phyloP scores from a whole-genome alignment of 2,888 invertebrate genomes.

The Dicyrtoma fusca region DNA sequence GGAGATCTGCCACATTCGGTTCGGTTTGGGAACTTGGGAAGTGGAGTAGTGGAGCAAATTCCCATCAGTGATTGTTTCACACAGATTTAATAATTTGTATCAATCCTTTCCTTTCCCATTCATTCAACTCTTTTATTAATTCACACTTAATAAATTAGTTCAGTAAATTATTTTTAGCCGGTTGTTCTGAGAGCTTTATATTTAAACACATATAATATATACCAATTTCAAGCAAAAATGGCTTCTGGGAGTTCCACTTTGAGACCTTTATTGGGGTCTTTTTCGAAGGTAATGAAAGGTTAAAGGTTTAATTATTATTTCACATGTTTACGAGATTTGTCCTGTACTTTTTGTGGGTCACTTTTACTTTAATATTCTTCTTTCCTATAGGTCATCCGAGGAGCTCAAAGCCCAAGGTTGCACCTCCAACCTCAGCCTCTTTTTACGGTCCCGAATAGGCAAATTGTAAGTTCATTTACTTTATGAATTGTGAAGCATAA shows the following conservation, averaged over 20 bases:
- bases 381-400: conserved; percentile 21
- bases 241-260: conserved; percentile 22
- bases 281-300: conserved; percentile 26
- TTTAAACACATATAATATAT: not conserved
- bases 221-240: conserved; percentile 19
- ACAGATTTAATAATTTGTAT: no score
- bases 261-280: conserved; percentile 31
- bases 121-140: no score
- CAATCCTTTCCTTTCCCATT: no score
- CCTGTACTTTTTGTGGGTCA: no score
- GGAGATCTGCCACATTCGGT: no score
- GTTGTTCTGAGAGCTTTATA: no score
- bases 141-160: no score
- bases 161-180: no score
- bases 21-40: no score
- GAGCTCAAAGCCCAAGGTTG: conserved; percentile 14
- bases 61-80: no score
- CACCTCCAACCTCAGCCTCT: conserved; percentile 30
- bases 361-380: not conserved
- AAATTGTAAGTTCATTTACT: conserved; percentile 44
- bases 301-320: no score
- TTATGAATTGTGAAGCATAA: not conserved
- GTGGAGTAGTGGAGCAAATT: no score
- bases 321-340: not conserved
- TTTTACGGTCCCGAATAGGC: conserved; percentile 21